Conservation (phyloP, 1,140 invertebrate genomes). For the Drosophila ananassae region DNA sequence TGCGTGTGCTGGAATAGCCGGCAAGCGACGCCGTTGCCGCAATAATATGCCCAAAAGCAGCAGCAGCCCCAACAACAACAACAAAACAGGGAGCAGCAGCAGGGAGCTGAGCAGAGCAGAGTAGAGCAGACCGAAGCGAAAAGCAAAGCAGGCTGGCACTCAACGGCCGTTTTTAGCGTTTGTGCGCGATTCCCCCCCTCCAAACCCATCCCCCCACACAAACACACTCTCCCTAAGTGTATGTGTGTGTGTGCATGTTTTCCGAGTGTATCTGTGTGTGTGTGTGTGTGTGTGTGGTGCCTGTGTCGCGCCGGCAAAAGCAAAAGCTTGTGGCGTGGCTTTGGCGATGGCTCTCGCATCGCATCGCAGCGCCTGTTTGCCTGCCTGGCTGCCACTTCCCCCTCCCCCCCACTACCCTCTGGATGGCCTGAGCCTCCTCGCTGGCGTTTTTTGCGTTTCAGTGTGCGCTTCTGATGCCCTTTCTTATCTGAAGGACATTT, state of each 20-base stretch:
- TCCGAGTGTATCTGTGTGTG: conserved; percentile 7
- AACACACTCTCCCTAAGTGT: conserved; percentile 7
- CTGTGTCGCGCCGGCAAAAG: conserved; percentile 74
- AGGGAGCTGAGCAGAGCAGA: conserved; percentile 40
- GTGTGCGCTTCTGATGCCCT: conserved; percentile 42
- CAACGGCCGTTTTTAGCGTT: conserved; percentile 78
- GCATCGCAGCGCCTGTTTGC: conserved; percentile 32
- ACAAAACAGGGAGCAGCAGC: conserved; percentile 28
- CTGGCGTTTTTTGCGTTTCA: conserved; percentile 81
- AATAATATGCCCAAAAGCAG: conserved; percentile 82
- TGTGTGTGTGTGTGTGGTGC: conserved; percentile 39
- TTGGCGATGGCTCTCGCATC: conserved; percentile 51
- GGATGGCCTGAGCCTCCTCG: conserved; percentile 51
- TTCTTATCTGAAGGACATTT: background rate
- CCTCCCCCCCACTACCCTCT: background rate
- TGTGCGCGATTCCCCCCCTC: conserved; percentile 58
- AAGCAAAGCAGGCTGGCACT: conserved; percentile 31
- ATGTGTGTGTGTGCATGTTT: conserved; percentile 7
- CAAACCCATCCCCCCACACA: conserved; percentile 35
- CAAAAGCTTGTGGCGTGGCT: conserved; percentile 81
- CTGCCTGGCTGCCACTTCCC: conserved; percentile 33
- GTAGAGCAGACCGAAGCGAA: conserved; percentile 42
- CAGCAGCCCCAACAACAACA: conserved; percentile 61
- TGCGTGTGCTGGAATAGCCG: conserved; percentile 74
- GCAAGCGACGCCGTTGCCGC: conserved; percentile 63